Evolutionary conservation across 1,140 invertebrate genomes (phyloP).

Genomic region (Aporrectodea caliginosa): DNA sequence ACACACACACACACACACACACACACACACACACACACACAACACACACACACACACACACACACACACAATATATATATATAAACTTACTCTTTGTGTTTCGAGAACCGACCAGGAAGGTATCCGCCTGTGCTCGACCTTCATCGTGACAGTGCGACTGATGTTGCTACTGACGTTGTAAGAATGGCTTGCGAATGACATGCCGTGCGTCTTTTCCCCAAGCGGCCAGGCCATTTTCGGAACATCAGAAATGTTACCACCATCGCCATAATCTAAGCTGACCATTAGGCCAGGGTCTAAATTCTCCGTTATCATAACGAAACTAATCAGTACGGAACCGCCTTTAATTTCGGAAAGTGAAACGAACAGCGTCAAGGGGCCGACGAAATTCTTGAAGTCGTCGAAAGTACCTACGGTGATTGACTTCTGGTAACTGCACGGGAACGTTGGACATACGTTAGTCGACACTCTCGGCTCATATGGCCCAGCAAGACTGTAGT

Average conservation of each 20-base stretch:
- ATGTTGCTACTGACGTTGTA: neutral
- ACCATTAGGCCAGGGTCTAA: neutral
- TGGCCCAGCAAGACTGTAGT: neutral
- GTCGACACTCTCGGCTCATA: neutral
- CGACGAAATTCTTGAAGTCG: neutral
- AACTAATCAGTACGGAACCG: neutral
- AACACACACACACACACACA: neutral
- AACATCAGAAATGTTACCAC: neutral
- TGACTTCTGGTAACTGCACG: neutral
- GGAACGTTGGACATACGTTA: neutral
- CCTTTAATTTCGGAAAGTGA: neutral
- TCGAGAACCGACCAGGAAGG: neutral
- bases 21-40: neutral
- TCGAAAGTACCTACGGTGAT: neutral
- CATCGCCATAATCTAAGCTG: neutral
- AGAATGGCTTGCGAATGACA: neutral
- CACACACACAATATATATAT: neutral
- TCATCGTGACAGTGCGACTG: neutral
- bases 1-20: neutral
- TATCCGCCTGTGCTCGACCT: neutral
- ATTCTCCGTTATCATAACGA: neutral
- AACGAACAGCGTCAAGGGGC: neutral
- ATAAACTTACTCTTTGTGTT: neutral
- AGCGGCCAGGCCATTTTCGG: neutral
- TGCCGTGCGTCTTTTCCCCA: neutral